Evolutionary conservation across 2,888 invertebrate species (phyloP).

Genomic region (Autographa pulchrina): DNA sequence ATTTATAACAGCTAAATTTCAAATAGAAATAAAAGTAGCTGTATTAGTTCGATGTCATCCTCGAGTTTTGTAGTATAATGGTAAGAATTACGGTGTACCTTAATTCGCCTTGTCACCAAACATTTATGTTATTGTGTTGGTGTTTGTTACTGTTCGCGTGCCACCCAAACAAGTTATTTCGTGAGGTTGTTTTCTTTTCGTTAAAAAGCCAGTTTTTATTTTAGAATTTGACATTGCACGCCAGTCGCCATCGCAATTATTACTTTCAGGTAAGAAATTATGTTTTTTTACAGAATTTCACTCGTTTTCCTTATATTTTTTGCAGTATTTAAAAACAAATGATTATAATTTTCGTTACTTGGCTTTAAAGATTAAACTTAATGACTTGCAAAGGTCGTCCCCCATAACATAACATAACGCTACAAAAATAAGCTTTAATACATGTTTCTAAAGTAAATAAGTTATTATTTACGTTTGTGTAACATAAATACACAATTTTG

Average conservation of each 20-base stretch:
- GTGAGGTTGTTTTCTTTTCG: neutral
- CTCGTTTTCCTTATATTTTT: neutral
- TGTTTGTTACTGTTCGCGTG: neutral
- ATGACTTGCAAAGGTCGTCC: neutral
- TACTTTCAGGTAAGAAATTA: neutral
- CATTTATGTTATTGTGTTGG: constrained; percentile 4
- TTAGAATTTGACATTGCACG: neutral
- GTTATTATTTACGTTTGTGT: neutral
- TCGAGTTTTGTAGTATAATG: neutral
- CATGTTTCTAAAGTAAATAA: neutral
- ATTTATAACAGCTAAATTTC: neutral
- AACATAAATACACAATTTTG: neutral
- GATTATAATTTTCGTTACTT: neutral
- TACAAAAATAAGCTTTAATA: neutral
- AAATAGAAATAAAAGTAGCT: neutral
- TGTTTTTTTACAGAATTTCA: neutral
- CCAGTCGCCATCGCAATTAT: neutral
- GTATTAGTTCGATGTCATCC: neutral
- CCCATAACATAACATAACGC: neutral
- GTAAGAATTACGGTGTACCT: neutral
- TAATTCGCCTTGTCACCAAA: constrained; percentile 4
- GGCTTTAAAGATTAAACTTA: neutral
- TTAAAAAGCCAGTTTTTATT: neutral
- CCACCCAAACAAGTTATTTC: neutral
- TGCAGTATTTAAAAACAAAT: neutral